Evolutionary conservation across 2,797 vertebrate genomes (phyloP), one percentile per base, ranked within the genome.

Genomic region (Clarias pachynema): DNA sequence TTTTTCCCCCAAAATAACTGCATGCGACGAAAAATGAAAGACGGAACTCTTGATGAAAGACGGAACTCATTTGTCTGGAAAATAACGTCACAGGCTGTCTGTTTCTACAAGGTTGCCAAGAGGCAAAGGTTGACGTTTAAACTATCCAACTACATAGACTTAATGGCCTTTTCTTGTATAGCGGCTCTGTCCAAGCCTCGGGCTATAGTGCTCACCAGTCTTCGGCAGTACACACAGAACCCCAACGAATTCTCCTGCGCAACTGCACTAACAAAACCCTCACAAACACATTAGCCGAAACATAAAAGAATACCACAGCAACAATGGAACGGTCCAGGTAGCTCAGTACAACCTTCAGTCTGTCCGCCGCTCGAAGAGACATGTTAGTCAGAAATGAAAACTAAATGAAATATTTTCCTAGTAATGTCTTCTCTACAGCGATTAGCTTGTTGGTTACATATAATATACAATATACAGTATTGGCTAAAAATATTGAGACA

Each of bases 281-380:
- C 20, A 18, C 60, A 24, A 83, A 63, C n/a, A 31, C 4, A 4
- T 49, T 24, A 74, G 1, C 24, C 3, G 53, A 81, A 16, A 2
- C 20, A 9, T 12, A 8, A 89, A 94, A 95, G 93, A 95, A 96
- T 96, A 96, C 95, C 44, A 95, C 63, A 1, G 0, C 44, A 2
- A 84, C 63, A 0, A 80, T 5, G 0, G 91, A 14, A 14, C 89
- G 91, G 62, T 95, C 92, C 0, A 96, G 92, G 24, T 96, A 95
- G 86, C 75, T 86, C 84, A 91, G 82, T 29, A 95, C 72, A 65
- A 92, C 77, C 62, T 89, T 90, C 79, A 96, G 91, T 89, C 95
- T 91, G 2, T 94, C 93, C 10, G 91, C 78, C 16, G 94, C 91
- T 3, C 93, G 92, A 2, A 90, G 91, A 85, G 92, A 93, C 95